Conservation (phyloP, 1,140 invertebrate species). For the Daktulosphaira vitifoliae region DNA sequence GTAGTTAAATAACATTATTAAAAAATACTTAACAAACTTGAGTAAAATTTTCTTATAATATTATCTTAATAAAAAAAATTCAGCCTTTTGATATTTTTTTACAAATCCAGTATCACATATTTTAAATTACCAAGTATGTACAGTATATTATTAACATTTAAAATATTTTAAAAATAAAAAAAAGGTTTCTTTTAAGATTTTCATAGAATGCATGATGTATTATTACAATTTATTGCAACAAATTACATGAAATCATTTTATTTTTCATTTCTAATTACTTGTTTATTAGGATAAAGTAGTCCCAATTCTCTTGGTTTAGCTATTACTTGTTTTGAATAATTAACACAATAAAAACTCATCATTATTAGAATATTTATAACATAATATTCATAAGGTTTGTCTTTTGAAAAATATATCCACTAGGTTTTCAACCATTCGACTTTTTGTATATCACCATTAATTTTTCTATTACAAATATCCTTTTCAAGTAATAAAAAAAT, state of each 20-base stretch:
- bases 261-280: not conserved
- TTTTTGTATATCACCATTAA: slow-evolving; percentile 27
- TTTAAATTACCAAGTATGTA: slow-evolving; percentile 3
- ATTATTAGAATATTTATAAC: slow-evolving; percentile 32
- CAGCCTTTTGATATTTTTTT: slow-evolving; percentile 14
- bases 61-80: not conserved
- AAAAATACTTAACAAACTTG: not conserved
- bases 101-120: slow-evolving; percentile 1
- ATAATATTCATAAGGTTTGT: slow-evolving; percentile 26
- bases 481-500: slow-evolving; percentile 17
- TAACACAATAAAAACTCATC: not conserved
- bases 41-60: not conserved
- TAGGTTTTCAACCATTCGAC: slow-evolving; percentile 12
- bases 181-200: slow-evolving; percentile 10
- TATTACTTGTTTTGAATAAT: slow-evolving; percentile 5
- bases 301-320: slow-evolving; percentile 1
- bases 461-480: slow-evolving; percentile 15
- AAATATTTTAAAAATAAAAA: slow-evolving; percentile 7
- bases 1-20: not conserved
- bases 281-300: slow-evolving; percentile 1
- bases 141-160: not conserved
- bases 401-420: slow-evolving; percentile 30
- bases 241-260: not conserved
- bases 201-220: slow-evolving; percentile 3
- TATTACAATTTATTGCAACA: not conserved